These are phyloP conservation scores for Sitta carolinensis DNA, from an alignment of 2,797 vertebrate species.

Conservation along the genomic window DNA sequence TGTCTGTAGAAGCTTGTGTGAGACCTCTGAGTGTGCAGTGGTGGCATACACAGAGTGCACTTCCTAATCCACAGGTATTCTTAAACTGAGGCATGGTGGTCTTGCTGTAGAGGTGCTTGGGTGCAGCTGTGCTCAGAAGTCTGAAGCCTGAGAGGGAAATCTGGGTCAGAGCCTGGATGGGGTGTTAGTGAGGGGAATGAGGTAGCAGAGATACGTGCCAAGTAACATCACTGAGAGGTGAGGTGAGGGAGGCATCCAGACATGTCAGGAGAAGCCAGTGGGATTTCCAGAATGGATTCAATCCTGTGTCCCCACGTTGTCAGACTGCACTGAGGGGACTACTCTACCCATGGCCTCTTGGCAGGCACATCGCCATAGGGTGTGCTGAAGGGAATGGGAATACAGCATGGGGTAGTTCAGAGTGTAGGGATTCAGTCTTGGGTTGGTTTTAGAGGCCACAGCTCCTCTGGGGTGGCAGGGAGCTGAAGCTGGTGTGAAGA, in stretches of 20 bases:
- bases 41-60: neutral
- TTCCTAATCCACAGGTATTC: neutral
- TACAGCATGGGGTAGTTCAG: neutral
- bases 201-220: neutral
- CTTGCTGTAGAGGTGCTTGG: fast-evolving
- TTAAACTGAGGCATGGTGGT: neutral
- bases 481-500: neutral
- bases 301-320: fast-evolving
- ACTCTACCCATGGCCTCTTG: neutral
- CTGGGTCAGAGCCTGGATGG: fast-evolving
- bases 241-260: neutral
- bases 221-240: neutral
- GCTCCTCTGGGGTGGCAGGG: neutral
- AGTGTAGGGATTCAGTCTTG: neutral
- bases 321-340: neutral
- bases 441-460: neutral
- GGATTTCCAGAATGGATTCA: neutral
- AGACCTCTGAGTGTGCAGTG: fast-evolving
- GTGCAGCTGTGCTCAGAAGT: neutral
- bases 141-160: neutral
- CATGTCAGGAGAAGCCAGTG: neutral
- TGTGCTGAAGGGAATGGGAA: neutral
- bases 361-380: neutral
- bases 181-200: neutral
- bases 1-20: neutral